Evolutionary conservation across 2,888 invertebrate genomes (phyloP).

Genomic region (Pollenia griseotomentosa): DNA sequence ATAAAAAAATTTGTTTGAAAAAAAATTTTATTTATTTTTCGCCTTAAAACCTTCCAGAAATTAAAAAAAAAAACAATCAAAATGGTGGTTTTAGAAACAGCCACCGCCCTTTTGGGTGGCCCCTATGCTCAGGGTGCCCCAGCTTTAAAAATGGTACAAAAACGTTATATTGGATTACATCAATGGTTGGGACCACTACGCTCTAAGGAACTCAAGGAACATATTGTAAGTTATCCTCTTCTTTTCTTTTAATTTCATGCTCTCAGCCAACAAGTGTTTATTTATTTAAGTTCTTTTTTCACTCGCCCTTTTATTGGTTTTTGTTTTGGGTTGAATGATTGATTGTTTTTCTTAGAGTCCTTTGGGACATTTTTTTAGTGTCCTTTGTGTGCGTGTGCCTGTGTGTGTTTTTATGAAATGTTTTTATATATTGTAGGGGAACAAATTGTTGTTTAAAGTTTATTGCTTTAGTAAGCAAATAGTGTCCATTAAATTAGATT

Average conservation of each 20-base stretch:
- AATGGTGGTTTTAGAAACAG: conserved; percentile 91
- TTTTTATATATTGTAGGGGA: background rate
- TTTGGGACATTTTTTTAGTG: background rate
- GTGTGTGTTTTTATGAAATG: background rate
- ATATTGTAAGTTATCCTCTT: conserved; percentile 87
- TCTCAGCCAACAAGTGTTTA: conserved; percentile 11
- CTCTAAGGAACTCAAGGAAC: conserved; percentile 91
- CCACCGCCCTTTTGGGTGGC: conserved; percentile 90
- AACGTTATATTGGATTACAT: conserved; percentile 95
- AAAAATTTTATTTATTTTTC: conserved; percentile 17
- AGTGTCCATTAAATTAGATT: too few species aligned
- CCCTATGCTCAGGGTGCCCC: conserved; percentile 92
- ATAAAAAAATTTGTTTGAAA: background rate
- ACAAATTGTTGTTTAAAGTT: background rate
- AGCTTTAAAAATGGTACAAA: conserved; percentile 95
- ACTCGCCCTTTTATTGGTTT: background rate
- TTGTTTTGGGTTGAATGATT: background rate
- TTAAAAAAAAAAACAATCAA: conserved; percentile 63
- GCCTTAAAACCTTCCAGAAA: conserved; percentile 32
- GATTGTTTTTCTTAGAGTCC: background rate
- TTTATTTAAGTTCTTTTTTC: conserved; percentile 1
- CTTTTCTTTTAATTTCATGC: background rate
- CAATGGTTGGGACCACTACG: conserved; percentile 94
- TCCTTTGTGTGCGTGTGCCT: background rate
- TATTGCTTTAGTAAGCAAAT: background rate